These are phyloP conservation scores for Canis aureus DNA, from an alignment of 2,113 vertebrate genomes.

Conservation along the genomic window DNA sequence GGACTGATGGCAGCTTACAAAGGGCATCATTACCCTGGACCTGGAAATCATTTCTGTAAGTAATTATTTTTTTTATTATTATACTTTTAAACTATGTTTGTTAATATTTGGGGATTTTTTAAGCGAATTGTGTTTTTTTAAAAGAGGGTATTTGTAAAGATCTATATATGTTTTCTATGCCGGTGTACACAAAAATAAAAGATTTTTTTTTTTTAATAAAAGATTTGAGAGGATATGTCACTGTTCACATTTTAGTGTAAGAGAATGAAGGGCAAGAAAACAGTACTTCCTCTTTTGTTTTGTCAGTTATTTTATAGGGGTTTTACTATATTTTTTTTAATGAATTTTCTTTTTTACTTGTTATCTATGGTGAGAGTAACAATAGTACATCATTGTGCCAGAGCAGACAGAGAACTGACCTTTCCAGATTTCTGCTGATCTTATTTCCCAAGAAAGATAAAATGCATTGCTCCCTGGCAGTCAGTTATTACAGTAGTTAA, in stretches of 20 bases:
- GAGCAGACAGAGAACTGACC: background rate
- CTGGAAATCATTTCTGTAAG: slow-evolving; percentile 99
- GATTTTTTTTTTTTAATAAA: background rate
- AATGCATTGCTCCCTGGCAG: background rate
- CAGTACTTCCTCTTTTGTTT: background rate
- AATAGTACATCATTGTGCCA: background rate
- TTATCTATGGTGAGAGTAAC: background rate
- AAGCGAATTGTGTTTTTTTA: background rate
- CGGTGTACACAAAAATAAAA: background rate
- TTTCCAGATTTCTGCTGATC: background rate
- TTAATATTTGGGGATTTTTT: background rate
- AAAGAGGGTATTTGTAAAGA: background rate
- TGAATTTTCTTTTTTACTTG: background rate
- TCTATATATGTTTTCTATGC: background rate
- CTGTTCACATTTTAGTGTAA: background rate
- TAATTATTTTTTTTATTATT: slow-evolving; percentile 48
- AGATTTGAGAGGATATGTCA: no score
- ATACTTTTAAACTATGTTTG: slow-evolving; percentile 29
- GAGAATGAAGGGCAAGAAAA: background rate
- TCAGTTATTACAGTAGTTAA: background rate
- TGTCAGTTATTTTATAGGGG: background rate
- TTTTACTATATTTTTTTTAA: background rate
- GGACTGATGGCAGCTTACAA: slow-evolving; percentile 99
- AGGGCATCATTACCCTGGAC: slow-evolving; percentile 98
- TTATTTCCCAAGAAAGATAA: background rate